Evolutionary conservation across 2,113 vertebrate species (phyloP).

Genomic region (Chaetodon auriga): DNA sequence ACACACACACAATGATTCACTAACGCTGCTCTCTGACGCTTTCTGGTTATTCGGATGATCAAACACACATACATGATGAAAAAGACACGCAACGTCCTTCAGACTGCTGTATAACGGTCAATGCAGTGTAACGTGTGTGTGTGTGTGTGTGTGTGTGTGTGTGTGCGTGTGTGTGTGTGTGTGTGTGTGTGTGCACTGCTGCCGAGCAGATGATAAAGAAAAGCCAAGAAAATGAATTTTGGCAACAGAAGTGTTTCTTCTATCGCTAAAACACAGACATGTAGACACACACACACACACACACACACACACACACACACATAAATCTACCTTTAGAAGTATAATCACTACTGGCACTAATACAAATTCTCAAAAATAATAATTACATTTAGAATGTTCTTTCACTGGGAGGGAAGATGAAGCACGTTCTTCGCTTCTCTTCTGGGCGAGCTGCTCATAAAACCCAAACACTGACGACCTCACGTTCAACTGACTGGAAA

Average conservation of each 20-base stretch:
- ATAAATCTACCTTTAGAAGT: constrained; percentile 5
- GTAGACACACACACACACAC: background rate
- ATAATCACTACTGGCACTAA: background rate
- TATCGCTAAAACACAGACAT: constrained; percentile 28
- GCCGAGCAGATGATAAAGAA: constrained; percentile 41
- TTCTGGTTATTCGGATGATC: background rate
- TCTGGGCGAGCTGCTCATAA: background rate
- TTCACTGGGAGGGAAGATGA: background rate
- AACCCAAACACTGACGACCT: background rate
- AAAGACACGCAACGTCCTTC: background rate
- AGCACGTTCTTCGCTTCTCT: background rate
- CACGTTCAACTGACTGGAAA: background rate
- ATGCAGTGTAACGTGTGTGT: background rate
- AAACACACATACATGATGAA: background rate
- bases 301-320: constrained; percentile 25
- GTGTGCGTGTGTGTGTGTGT: no score
- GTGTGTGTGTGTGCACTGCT: background rate
- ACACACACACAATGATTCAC: no score
- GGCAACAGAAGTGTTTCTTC: constrained; percentile 17
- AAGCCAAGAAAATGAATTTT: constrained; percentile 22
- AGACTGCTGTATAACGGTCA: background rate
- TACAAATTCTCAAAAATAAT: background rate
- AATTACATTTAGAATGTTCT: background rate
- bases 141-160: background rate
- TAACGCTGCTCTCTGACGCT: background rate